Evolutionary conservation across 2,888 invertebrate species (phyloP), one percentile per base, ranked within the genome.

Genomic region (Tyria jacobaeae): DNA sequence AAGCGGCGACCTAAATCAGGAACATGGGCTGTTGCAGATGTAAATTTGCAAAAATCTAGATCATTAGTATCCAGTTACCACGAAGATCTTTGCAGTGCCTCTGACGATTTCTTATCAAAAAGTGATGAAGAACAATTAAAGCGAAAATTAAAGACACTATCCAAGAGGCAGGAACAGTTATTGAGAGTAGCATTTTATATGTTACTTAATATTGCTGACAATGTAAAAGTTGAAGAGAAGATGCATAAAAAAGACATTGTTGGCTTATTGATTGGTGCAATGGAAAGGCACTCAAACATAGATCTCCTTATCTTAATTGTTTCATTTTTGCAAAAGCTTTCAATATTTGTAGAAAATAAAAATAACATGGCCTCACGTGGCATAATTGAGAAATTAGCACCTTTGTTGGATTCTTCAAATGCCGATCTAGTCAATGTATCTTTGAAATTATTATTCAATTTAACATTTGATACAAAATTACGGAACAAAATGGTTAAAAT

Each of bases 241-340:
- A 99, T 99, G 98, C 96, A 98, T 34, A 97, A 98, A 80, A 97
- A 99, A 88, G 98, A 97, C 81, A 96, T 99, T 71, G 97, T 98
- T 4, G 96, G 96, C 44, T 95, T 99, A 91, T 94, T 99, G 44
- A 96, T 98, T 52, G 97, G 97, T 81, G 97, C 97, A 12, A 94
- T 99, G 86, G 98, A 99, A 80, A 95, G 99, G 68, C 97, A 97
- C 77, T 91, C 94, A 17, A 98, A 98, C 87, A 96, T 96, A 69
- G 99, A 99, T 88, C 95, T 99, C 34, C 94, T 99, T 49, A 97
- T 98, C 81, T 94, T 99, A 61, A 97, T 98, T 56, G 96, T 98
- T 24, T 98, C 98, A 27, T 99, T 99, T 89, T 94, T 99, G 52
- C 98, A 99, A 89, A 99, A 99, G 87, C 94, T 99, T 24, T 98